Percentiles rank a stretch among this genome's conserved stretches.
Conservation (phyloP, 37 sponge, comb jelly and placozoan species). For the Spongia lamella region DNA sequence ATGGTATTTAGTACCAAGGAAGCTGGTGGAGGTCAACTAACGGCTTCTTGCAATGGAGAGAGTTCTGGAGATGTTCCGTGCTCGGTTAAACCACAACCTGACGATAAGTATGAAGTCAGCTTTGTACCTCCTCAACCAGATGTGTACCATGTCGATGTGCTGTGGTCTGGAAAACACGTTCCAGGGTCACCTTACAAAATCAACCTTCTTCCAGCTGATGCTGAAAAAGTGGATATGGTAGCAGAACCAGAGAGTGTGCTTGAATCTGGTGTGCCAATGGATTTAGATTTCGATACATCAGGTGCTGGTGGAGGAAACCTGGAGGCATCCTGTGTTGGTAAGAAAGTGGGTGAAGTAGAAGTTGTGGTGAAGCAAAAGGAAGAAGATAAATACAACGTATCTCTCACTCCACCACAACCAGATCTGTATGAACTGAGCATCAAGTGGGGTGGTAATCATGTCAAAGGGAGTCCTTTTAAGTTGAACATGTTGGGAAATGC, state of each 20-base stretch:
- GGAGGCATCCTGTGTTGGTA: conserved; percentile 34
- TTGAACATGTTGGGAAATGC: conserved; percentile 23
- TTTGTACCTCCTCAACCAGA: conserved; percentile 28
- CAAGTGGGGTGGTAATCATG: conserved; percentile 35
- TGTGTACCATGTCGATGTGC: conserved; percentile 34
- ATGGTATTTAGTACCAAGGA: conserved; percentile 51
- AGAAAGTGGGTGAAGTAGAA: conserved; percentile 19
- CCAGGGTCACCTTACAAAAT: conserved; percentile 53
- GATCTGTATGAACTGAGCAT: conserved; percentile 54
- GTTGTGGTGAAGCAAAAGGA: conserved; percentile 28
- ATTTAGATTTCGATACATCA: conserved; percentile 39
- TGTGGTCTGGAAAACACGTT: conserved; percentile 32
- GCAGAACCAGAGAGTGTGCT: conserved; percentile 43
- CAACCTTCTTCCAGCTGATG: conserved; percentile 39
- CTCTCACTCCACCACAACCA: conserved; percentile 18
- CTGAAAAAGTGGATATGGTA: conserved; percentile 51
- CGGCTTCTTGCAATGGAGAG: conserved; percentile 27
- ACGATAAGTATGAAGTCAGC: conserved; percentile 1
- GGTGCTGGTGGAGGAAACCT: conserved; percentile 63
- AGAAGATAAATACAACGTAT: conserved; percentile 31
- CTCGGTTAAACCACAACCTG: not conserved
- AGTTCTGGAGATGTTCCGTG: conserved; percentile 22
- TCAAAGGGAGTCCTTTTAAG: conserved; percentile 63
- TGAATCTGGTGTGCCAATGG: conserved; percentile 16
- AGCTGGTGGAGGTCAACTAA: conserved; percentile 40